Evolutionary conservation across 2,888 invertebrate species (phyloP), one percentile per base, ranked within the genome.

Genomic region (Poecilus cupreus): DNA sequence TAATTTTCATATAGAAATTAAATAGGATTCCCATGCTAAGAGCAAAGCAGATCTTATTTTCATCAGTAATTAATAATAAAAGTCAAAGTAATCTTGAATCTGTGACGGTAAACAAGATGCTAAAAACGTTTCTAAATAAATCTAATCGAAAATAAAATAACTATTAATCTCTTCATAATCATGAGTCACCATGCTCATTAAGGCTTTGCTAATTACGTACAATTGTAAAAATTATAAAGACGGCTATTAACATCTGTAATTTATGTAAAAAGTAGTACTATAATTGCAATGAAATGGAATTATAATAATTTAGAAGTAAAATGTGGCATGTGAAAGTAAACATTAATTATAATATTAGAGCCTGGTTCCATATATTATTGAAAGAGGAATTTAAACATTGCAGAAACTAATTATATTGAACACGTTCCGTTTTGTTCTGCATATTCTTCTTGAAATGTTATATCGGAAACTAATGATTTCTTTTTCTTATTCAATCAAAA

Each of bases 1-100:
- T 68, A 68, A 68, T 68, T 68, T 68, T 18, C 64, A 68, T 68
- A 39, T 68, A 68, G 37, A 68, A 68, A 68, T 68, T 68, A 37
- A 18, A 68, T 37, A 3, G 37, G 10, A 10, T 5, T 64, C n/a
- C 26, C 32, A 37, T 32, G 11, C 5, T 68, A 16, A 68, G 8
- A 32, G 32, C 4, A 51, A 16, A 68, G 11, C 18, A 60, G 24
- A 24, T 60, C 24, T 60, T 26, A 26, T 24, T 60, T 60, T 60
- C 26, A 13, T 60, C 5, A 13, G n/a, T 26, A 60, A 60, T 26
- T 26, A 60, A n/a, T 26, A 13, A 60, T 11, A 60, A 60, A 60
- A n/a, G 13, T 32, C 32, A 32, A 32, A 32, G 32, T 32, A 8
- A 32, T 32, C 5, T 32, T 32, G 5, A 6, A 32, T 32, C 2